These are phyloP conservation scores for Larimichthys polyactis DNA, from an alignment of 2,113 vertebrate genomes.

Conservation along the genomic window DNA sequence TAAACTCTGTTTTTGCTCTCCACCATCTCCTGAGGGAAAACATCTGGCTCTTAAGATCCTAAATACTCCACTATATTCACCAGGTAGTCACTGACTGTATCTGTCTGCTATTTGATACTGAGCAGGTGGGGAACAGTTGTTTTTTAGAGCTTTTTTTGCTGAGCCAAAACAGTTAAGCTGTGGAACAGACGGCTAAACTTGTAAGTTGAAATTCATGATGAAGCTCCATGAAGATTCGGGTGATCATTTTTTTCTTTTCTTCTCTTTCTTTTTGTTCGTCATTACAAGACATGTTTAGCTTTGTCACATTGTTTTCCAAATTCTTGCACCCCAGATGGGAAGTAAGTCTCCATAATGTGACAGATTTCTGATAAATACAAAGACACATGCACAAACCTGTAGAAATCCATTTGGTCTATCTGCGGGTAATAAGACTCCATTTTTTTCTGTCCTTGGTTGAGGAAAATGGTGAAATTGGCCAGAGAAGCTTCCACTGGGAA, in stretches of 20 bases:
- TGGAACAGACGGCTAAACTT: background rate
- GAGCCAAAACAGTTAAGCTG: background rate
- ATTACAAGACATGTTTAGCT: too few relatives aligned
- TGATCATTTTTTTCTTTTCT: background rate
- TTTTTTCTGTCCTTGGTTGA: conserved; percentile 83
- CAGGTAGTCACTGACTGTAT: background rate
- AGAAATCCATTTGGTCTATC: conserved; percentile 91
- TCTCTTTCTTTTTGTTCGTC: background rate
- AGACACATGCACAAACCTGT: conserved; percentile 85
- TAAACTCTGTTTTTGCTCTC: too few relatives aligned
- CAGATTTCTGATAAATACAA: background rate
- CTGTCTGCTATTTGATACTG: background rate
- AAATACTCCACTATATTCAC: background rate
- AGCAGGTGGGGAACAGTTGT: background rate
- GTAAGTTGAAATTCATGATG: background rate
- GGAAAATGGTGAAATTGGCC: conserved; percentile 81
- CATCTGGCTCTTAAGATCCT: background rate
- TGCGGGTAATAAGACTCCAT: conserved; percentile 85
- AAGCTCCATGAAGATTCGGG: background rate
- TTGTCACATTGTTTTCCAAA: too few relatives aligned
- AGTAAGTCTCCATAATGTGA: background rate
- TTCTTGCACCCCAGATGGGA: too few relatives aligned
- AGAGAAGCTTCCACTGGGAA: conserved; percentile 87
- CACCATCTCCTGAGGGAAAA: background rate
- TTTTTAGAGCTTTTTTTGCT: background rate